Evolutionary conservation across 2,888 invertebrate species (phyloP).

Genomic region (Lasioglossum lativentre): DNA sequence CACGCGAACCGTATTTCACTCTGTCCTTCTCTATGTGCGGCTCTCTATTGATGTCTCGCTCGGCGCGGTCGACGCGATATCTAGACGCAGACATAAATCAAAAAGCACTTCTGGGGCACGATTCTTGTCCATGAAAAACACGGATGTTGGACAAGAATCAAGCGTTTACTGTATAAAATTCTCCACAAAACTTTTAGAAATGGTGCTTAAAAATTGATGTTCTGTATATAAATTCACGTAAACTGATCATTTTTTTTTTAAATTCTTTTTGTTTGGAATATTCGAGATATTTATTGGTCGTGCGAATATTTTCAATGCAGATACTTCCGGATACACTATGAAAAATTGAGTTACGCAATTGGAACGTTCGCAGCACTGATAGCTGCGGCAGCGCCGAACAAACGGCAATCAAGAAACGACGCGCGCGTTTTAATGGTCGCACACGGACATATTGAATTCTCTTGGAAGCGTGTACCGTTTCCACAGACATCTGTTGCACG

Average conservation of each 20-base stretch:
- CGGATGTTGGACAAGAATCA: no score
- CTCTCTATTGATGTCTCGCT: no score
- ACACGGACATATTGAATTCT: background rate
- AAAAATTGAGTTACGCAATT: background rate
- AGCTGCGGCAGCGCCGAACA: background rate
- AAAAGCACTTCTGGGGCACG: no score
- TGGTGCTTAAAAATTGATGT: no score
- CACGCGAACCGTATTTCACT: no score
- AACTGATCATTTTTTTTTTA: background rate
- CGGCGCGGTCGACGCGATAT: no score
- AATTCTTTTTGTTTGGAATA: background rate
- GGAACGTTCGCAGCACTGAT: background rate
- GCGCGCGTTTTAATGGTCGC: background rate
- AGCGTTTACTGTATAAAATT: no score
- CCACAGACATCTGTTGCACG: slow-evolving; percentile 40
- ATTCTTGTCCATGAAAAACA: no score
- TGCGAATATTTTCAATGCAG: background rate
- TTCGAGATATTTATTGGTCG: background rate
- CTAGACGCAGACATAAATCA: no score
- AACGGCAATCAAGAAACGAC: background rate
- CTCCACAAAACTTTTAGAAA: no score
- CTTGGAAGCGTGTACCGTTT: slow-evolving; percentile 18
- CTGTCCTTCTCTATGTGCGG: no score
- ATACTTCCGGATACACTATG: background rate
- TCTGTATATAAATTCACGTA: no score